Conservation (phyloP, 2,888 invertebrate species). For the Eupithecia inturbata region DNA sequence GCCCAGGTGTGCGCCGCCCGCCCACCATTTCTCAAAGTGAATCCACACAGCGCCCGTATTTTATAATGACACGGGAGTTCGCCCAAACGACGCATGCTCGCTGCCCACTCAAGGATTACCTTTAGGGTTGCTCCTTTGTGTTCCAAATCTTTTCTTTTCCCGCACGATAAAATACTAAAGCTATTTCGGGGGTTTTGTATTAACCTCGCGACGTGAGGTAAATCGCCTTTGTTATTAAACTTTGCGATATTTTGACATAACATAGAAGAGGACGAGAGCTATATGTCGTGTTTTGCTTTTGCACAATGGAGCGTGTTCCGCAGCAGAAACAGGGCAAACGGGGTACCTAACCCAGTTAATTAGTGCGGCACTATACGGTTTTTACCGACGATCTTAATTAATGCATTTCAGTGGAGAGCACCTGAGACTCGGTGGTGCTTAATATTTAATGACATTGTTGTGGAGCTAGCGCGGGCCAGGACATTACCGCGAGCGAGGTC, state of each 20-base stretch:
- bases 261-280: conserved; percentile 17
- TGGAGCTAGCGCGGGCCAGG: conserved; percentile 37
- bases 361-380: conserved; percentile 59
- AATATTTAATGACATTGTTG: conserved; percentile 67
- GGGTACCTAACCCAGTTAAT: conserved; percentile 63
- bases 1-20: conserved; percentile 72
- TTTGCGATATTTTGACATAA: conserved; percentile 28
- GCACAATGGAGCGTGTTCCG: conserved; percentile 24
- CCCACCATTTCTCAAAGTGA: conserved; percentile 82
- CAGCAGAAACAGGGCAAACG: conserved; percentile 37
- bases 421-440: conserved; percentile 61
- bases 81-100: conserved; percentile 75
- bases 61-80: conserved; percentile 80
- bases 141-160: conserved; percentile 52
- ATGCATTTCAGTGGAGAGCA: conserved; percentile 70
- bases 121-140: conserved; percentile 62
- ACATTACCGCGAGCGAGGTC: conserved; percentile 33
- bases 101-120: conserved; percentile 77
- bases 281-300: conserved; percentile 25
- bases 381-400: conserved; percentile 68
- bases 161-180: conserved; percentile 45
- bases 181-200: conserved; percentile 33
- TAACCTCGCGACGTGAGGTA: conserved; percentile 34
- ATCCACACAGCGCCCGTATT: conserved; percentile 76
- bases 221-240: conserved; percentile 35